Evolutionary conservation across 2,888 invertebrate species (phyloP).

Genomic region (Theretra japonica): DNA sequence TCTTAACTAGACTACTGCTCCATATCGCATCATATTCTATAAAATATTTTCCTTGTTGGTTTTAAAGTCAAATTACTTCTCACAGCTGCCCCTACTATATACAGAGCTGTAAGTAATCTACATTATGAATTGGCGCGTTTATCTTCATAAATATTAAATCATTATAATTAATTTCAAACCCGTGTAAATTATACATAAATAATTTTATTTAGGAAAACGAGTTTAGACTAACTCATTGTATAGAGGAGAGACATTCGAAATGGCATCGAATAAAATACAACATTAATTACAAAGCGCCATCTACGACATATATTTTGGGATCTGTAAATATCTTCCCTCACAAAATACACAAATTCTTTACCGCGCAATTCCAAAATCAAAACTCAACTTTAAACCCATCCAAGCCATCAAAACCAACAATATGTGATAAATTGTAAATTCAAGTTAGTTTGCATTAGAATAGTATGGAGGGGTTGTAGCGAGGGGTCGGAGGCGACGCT

Average conservation of each 20-base stretch:
- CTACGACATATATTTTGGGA: no score
- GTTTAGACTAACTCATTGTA: no score
- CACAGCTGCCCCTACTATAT: conserved; percentile 1
- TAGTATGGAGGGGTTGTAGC: conserved; percentile 50
- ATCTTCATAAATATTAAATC: neutral
- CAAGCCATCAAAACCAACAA: conserved; percentile 60
- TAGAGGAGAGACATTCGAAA: no score
- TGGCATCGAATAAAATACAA: no score
- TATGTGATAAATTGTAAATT: conserved; percentile 68
- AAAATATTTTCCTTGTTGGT: conserved; percentile 9
- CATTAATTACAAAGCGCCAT: no score
- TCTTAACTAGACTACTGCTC: conserved; percentile 42
- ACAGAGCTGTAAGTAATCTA: neutral
- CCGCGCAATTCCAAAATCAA: conserved; percentile 32
- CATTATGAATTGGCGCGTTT: neutral
- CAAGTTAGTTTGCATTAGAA: conserved; percentile 76
- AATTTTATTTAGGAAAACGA: neutral
- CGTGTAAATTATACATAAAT: neutral
- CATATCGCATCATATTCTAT: neutral
- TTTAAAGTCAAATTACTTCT: neutral
- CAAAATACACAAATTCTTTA: no score
- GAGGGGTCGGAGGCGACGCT: conserved; percentile 39
- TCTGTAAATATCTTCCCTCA: no score
- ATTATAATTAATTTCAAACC: neutral
- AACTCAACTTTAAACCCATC: conserved; percentile 41